These are phyloP conservation scores for Sarcophaga carnaria DNA, from an alignment of 2,888 invertebrate species.

Conservation along the genomic window DNA sequence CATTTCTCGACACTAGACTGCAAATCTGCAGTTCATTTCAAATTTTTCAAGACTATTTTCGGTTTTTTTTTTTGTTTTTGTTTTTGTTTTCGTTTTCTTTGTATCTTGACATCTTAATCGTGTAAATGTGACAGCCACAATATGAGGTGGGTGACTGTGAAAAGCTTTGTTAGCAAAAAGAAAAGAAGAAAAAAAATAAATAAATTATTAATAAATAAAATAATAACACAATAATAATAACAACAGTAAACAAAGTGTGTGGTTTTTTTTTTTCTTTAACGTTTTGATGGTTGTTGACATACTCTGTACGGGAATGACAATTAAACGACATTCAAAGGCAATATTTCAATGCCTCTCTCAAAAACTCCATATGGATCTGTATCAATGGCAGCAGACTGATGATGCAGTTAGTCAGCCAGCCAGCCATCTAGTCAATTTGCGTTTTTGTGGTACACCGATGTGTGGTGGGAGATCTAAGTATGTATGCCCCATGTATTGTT, in stretches of 20 bases:
- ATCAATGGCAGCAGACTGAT: conserved; percentile 3
- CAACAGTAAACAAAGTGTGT: conserved; percentile 30
- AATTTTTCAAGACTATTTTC: background rate
- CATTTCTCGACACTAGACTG: conserved; percentile 27
- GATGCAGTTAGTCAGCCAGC: background rate
- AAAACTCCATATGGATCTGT: conserved; percentile 42
- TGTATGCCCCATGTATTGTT: background rate
- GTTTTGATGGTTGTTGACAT: conserved; percentile 27
- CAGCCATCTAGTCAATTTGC: background rate
- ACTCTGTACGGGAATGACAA: conserved; percentile 22
- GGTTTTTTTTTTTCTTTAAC: conserved; percentile 11
- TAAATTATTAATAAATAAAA: conserved; percentile 32
- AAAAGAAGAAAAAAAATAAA: background rate
- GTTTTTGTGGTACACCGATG: background rate
- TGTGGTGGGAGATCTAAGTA: background rate
- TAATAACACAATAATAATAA: background rate
- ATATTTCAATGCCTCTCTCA: conserved; percentile 29
- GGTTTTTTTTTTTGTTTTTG: too few relatives aligned
- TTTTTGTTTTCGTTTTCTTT: background rate
- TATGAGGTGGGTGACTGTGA: conserved; percentile 53
- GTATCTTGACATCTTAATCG: conserved; percentile 61
- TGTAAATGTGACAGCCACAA: conserved; percentile 12
- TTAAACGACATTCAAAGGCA: conserved; percentile 40
- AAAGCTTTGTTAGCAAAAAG: conserved; percentile 36
- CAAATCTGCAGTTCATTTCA: conserved; percentile 15